Percentiles rank a stretch among this genome's conserved stretches.
Evolutionary conservation across 2,113 vertebrate genomes (phyloP).

Genomic region (Pachycephala philippinensis): DNA sequence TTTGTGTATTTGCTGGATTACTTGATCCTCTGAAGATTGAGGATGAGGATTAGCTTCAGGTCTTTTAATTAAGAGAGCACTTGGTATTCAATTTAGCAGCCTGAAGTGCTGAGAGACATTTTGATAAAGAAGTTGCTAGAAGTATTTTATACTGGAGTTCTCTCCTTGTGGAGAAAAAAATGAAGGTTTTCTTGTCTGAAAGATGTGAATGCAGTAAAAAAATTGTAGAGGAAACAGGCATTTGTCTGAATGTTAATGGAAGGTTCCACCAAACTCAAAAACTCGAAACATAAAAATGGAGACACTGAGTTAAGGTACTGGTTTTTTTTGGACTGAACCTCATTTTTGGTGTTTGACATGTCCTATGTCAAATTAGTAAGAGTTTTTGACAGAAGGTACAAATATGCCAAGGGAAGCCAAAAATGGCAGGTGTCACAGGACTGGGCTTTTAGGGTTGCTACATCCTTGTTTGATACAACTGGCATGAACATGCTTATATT

Average conservation of each 20-base stretch:
- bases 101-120: not conserved
- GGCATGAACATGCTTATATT: not conserved
- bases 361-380: not conserved
- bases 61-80: not conserved
- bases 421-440: not conserved
- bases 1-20: not conserved
- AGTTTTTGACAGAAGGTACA: not conserved
- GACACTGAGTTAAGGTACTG: not conserved
- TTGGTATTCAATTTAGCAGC: not conserved
- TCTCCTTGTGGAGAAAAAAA: not conserved
- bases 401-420: not conserved
- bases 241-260: not conserved
- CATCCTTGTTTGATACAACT: not conserved
- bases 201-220: not conserved
- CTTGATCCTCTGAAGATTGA: not conserved
- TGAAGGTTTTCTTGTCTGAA: not conserved
- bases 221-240: accelerated
- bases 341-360: not conserved
- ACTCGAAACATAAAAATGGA: accelerated
- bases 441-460: not conserved
- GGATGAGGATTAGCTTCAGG: not conserved
- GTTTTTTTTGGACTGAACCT: not conserved
- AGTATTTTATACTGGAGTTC: not conserved
- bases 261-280: not conserved
- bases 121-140: not conserved